Evolutionary conservation across 2,113 vertebrate species (phyloP), one percentile per base, ranked within the genome.

Genomic region (Muntiacus muntjak): DNA sequence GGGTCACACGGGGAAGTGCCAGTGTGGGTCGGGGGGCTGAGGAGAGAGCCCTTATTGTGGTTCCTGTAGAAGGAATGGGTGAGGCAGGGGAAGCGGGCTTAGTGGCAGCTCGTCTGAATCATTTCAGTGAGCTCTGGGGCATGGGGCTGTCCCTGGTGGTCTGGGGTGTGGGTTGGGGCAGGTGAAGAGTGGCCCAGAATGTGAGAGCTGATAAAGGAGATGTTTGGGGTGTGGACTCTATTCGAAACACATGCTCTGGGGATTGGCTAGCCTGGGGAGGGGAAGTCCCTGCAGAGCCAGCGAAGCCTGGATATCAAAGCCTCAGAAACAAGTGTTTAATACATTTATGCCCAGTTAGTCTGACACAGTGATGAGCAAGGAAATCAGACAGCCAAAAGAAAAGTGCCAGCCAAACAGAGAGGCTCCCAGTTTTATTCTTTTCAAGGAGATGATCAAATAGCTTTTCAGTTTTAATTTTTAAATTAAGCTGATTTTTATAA

Each of bases 1-100:
- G 50, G 45, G 40, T 12, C 11, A 3, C 23, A 12, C 0, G 0
- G 54, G 54, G 74, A 28, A 12, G 17, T 0, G 0, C 19, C 30
- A 10, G 55, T 3, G 19, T 6, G 2, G 11, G 15, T 81, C 8
- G 21, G 19, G 50, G 30, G 5, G 52, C 7, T 0, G n/a, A 83
- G 85, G 55, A 78, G 89, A 50, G 60, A 8, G 64, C 17, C 36
- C 76, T 36, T 17, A 10, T 1, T 43, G 86, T 47, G 19, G 26
- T 45, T 79, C 91, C 45, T 79, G 0, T 30, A 23, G 50, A 55
- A 21, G 28, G 14, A 81, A n/a, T 16, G 40, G 15, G 12, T 7
- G 9, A 40, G 81, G 47, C 2, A 4, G 57, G 21, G 47, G 10
- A 52, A 21, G 17, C 5, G 40, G 8, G 71, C 1, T 60, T 25